A percentile compares a stretch with the other conserved stretches of the same genome.
These are phyloP conservation scores for Dicaeum eximium DNA, from an alignment of 2,113 vertebrate genomes.

Conservation along the genomic window DNA sequence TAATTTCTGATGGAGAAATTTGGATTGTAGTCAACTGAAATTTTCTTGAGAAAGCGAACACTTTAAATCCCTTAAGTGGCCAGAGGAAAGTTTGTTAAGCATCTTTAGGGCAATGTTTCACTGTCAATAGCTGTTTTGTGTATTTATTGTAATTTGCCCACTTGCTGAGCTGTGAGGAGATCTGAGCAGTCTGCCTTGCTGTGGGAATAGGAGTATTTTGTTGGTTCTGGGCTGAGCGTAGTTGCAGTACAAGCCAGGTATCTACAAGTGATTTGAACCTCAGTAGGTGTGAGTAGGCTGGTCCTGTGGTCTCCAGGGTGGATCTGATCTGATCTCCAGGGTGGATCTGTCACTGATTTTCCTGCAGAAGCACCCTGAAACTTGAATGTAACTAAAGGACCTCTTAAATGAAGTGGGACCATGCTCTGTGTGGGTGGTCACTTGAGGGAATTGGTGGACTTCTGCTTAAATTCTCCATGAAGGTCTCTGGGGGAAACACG, in stretches of 20 bases:
- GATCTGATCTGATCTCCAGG: not conserved
- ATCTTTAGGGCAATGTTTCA: not conserved
- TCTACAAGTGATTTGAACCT: not conserved
- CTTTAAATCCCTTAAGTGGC: not conserved
- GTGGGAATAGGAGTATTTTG: not conserved
- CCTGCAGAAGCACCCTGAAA: not conserved
- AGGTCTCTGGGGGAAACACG: not conserved
- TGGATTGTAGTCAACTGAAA: not conserved
- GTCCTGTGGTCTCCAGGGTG: not conserved
- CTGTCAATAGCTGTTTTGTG: not conserved
- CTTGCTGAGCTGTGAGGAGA: not conserved
- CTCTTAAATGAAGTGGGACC: not conserved
- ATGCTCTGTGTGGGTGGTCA: not conserved
- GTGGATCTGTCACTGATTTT: not conserved
- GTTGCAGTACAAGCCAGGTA: not conserved
- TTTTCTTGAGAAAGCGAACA: not conserved
- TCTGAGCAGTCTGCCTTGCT: not conserved
- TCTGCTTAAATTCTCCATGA: not conserved
- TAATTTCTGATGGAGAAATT: not conserved
- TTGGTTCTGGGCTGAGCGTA: not conserved
- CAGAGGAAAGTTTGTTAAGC: not conserved
- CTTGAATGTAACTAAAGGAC: not conserved
- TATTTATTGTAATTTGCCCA: not conserved
- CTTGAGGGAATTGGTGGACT: not conserved
- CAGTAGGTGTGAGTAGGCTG: not conserved